Percentiles rank a stretch among this genome's conserved stretches.
phyloP scores from a whole-genome alignment of 2,113 vertebrate genomes.

The Sinocyclocheilus grahami region DNA sequence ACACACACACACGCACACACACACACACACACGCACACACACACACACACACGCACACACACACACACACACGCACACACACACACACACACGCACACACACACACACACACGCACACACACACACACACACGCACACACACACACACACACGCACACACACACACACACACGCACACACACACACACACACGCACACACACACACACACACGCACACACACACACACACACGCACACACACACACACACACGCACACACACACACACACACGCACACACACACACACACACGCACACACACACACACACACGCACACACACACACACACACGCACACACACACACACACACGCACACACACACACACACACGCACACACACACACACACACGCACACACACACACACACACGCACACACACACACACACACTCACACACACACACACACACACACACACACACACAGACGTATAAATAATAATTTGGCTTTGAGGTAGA shows the following conservation, averaged over 20 bases:
- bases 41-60: not conserved
- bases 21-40: conserved; percentile 14
- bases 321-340: conserved; percentile 14
- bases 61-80: conserved; percentile 7
- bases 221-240: not conserved
- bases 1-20: conserved; percentile 7
- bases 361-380: conserved; percentile 7
- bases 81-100: conserved; percentile 14
- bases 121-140: conserved; percentile 7
- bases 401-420: not conserved
- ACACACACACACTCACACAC: not conserved
- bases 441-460: conserved; percentile 9
- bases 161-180: not conserved
- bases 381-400: conserved; percentile 8
- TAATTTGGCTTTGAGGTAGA: not conserved
- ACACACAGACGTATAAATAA: conserved; percentile 17
- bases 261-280: conserved; percentile 14
- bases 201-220: conserved; percentile 14
- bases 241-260: conserved; percentile 7
- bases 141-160: conserved; percentile 14
- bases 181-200: conserved; percentile 7
- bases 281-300: not conserved
- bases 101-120: not conserved
- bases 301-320: conserved; percentile 7
- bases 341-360: not conserved